A percentile compares a stretch with the other conserved stretches of the same genome.
phyloP scores from a whole-genome alignment of 92 coral and sea anemone genomes.

The Scolanthus callimorphus region DNA sequence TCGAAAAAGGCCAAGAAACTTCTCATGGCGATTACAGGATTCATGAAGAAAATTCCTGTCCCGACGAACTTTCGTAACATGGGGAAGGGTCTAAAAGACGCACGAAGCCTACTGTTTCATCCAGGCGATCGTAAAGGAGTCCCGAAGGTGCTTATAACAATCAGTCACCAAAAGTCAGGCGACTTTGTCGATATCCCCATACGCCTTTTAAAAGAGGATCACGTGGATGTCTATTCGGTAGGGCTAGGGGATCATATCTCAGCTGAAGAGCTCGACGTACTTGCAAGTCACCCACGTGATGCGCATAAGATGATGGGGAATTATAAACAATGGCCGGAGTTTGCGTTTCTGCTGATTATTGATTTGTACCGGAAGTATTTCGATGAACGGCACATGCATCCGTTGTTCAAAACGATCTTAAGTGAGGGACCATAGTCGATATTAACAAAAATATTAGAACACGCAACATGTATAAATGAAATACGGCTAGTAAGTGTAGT shows the following conservation, averaged over 20 bases:
- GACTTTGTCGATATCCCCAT: constrained; percentile 17
- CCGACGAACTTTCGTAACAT: constrained; percentile 4
- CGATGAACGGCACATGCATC: constrained; percentile 24
- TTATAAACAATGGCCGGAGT: constrained; percentile 20
- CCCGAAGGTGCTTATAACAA: constrained; percentile 32
- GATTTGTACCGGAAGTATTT: constrained; percentile 38
- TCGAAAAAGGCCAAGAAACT: no score
- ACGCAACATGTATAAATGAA: no score
- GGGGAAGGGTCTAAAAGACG: constrained; percentile 19
- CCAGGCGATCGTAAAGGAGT: constrained; percentile 29
- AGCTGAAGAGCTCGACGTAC: constrained; percentile 27
- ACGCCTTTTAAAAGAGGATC: constrained; percentile 10
- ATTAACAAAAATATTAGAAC: no score
- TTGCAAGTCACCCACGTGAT: constrained; percentile 50
- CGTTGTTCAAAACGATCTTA: constrained; percentile 4
- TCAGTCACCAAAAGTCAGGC: constrained; percentile 29
- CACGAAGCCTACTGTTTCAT: constrained; percentile 20
- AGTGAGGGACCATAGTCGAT: neutral
- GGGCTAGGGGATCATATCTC: constrained; percentile 24
- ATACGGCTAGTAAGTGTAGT: no score
- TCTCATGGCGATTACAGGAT: constrained; percentile 19
- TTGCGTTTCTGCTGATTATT: constrained; percentile 35
- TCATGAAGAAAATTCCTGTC: constrained; percentile 9
- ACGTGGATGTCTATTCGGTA: constrained; percentile 40
- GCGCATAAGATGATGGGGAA: constrained; percentile 25